A percentile compares a stretch with the other conserved stretches of the same genome.
Evolutionary conservation across 1,140 invertebrate genomes (phyloP).

Genomic region (Lamellibrachia luymesi): DNA sequence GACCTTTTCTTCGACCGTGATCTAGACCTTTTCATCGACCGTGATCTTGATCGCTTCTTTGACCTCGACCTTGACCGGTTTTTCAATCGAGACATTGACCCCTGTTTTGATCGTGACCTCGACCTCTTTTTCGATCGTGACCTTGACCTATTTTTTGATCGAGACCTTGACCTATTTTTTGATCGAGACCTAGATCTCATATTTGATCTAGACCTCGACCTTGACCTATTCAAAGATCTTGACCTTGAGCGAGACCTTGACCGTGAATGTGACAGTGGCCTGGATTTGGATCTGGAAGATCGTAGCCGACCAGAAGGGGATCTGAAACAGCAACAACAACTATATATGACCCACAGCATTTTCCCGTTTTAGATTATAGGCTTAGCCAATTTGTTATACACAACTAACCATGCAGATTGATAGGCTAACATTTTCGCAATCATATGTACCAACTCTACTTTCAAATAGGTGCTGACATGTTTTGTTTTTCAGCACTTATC

Average conservation of each 20-base stretch:
- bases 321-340: neutral
- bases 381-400: neutral
- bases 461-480: neutral
- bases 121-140: neutral
- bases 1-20: slow-evolving; percentile 4
- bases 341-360: neutral
- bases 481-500: neutral
- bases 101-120: neutral
- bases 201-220: neutral
- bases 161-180: neutral
- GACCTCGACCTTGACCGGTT: neutral
- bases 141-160: neutral
- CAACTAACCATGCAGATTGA: neutral
- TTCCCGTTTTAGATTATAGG: neutral
- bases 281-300: neutral
- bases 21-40: slow-evolving; percentile 1
- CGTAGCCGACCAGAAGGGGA: neutral
- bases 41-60: neutral
- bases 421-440: neutral
- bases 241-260: slow-evolving; percentile 5
- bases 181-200: neutral
- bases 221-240: neutral
- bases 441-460: neutral
- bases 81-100: neutral
- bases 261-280: slow-evolving; percentile 2